Evolutionary conservation across 2,113 vertebrate genomes (phyloP).

Genomic region (Odocoileus virginianus): DNA sequence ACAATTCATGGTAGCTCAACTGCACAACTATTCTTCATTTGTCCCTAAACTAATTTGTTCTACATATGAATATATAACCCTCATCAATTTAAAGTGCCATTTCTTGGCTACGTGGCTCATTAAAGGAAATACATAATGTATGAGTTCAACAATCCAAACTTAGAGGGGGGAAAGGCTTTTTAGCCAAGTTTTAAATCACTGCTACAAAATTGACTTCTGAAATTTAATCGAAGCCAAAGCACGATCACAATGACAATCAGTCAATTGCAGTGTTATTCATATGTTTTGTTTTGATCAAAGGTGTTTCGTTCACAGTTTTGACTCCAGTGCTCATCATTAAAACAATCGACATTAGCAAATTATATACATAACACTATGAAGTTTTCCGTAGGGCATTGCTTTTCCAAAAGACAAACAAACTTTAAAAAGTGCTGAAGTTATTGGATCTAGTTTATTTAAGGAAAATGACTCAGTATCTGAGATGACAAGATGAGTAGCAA

Average conservation of each 20-base stretch:
- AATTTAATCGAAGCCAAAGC: slow-evolving; percentile 69
- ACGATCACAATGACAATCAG: slow-evolving; percentile 64
- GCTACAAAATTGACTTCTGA: slow-evolving; percentile 49
- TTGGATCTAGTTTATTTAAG: not conserved
- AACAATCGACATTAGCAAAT: not conserved
- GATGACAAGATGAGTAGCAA: not conserved
- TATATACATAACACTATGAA: not conserved
- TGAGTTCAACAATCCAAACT: slow-evolving; percentile 76
- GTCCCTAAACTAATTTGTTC: slow-evolving; percentile 81
- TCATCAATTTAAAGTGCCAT: slow-evolving; percentile 83
- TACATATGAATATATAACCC: slow-evolving; percentile 80
- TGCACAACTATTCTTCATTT: slow-evolving; percentile 83
- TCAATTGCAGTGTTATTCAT: slow-evolving; percentile 52
- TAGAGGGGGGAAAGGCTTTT: slow-evolving; percentile 61
- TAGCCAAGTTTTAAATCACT: slow-evolving; percentile 70
- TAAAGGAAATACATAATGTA: slow-evolving; percentile 81
- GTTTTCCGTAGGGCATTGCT: not conserved
- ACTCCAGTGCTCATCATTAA: not conserved
- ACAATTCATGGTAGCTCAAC: slow-evolving; percentile 76
- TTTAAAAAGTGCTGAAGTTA: not conserved
- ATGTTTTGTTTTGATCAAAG: slow-evolving; percentile 35
- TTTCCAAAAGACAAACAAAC: not conserved
- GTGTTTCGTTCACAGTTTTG: slow-evolving; percentile 50
- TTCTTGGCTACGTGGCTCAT: slow-evolving; percentile 77
- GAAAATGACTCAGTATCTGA: not conserved